Evolutionary conservation across 2,797 vertebrate genomes (phyloP).

Genomic region (Sebastes taczanowskii): DNA sequence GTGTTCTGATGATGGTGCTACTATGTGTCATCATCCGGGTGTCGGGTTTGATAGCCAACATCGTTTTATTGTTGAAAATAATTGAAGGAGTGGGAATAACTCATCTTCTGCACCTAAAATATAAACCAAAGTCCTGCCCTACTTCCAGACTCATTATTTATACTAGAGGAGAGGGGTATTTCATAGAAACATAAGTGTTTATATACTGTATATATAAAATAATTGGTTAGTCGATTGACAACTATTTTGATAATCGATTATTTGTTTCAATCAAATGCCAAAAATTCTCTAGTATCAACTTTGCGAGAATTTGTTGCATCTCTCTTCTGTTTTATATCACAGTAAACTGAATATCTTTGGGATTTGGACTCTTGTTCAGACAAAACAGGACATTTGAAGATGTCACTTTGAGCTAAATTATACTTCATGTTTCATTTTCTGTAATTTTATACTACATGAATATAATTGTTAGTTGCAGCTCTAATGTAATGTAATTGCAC

Average conservation of each 20-base stretch:
- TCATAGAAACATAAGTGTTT: neutral
- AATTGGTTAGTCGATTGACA: too few species aligned
- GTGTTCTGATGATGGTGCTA: constrained; percentile 33
- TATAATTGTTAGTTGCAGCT: neutral
- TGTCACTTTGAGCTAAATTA: neutral
- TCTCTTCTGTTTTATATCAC: neutral
- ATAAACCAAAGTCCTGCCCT: neutral
- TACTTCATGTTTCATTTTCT: neutral
- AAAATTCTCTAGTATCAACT: neutral
- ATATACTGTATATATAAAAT: too few species aligned
- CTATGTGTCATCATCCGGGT: neutral
- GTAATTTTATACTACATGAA: neutral
- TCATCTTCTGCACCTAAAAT: neutral
- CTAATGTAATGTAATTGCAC: neutral
- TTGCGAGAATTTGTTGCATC: neutral
- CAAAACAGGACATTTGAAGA: neutral
- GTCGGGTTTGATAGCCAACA: neutral
- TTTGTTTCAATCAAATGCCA: neutral
- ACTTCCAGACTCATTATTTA: neutral
- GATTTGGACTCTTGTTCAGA: neutral
- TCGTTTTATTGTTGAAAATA: neutral
- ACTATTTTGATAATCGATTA: neutral
- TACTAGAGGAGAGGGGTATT: neutral
- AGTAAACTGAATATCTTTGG: neutral
- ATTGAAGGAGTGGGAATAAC: neutral